phyloP scores from a whole-genome alignment of 92 coral and sea anemone genomes.

The Parazoanthus darwini region DNA sequence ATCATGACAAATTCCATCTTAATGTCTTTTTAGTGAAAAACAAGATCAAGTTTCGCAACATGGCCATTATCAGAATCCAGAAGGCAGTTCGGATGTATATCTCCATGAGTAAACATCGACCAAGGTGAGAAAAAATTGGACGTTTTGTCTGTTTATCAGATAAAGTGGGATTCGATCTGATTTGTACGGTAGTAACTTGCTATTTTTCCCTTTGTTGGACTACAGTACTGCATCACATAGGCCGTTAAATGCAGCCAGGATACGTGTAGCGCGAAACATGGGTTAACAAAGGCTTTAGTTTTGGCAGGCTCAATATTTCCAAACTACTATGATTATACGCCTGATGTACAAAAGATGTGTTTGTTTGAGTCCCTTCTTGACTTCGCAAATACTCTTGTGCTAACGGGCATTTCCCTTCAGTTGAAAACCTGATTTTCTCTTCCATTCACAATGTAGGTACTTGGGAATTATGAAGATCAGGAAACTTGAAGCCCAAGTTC shows the following conservation, averaged over 20 bases:
- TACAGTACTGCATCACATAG: too few relatives aligned
- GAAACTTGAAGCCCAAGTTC: conserved; percentile 79
- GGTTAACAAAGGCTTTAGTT: too few relatives aligned
- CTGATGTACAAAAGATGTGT: background rate
- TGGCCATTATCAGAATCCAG: conserved; percentile 81
- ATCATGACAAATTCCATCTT: background rate
- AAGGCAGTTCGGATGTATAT: conserved; percentile 86
- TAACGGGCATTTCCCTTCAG: background rate
- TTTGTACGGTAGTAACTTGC: background rate
- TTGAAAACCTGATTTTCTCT: background rate
- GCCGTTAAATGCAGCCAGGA: too few relatives aligned
- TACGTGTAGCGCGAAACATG: too few relatives aligned
- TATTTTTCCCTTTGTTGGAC: background rate
- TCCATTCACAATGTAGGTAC: conserved; percentile 57
- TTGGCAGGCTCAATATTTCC: too few relatives aligned
- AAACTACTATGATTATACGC: too few relatives aligned
- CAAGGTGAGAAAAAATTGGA: conserved; percentile 61
- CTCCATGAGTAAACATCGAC: conserved; percentile 76
- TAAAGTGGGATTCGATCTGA: background rate
- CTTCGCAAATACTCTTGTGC: background rate
- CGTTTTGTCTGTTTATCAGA: background rate
- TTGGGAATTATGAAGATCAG: conserved; percentile 85
- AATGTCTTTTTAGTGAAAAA: conserved; percentile 64
- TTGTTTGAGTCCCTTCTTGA: too few relatives aligned
- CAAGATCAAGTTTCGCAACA: conserved; percentile 94